A percentile compares a stretch with the other conserved stretches of the same genome.
phyloP scores from a whole-genome alignment of 2,797 vertebrate species.

The Arctocebus calabarensis region DNA sequence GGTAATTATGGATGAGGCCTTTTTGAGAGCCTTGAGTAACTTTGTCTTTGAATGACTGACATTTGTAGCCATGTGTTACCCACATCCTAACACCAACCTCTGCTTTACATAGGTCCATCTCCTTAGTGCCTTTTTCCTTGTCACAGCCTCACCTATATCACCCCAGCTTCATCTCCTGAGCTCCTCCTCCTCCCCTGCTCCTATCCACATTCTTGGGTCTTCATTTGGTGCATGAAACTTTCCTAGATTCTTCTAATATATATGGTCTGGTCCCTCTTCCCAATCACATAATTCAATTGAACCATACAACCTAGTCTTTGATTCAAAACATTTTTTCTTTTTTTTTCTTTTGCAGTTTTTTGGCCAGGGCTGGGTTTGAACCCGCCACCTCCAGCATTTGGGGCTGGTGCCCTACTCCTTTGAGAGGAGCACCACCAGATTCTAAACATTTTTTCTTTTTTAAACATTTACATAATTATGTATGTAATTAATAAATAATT shows the following conservation, averaged over 20 bases:
- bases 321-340: constrained; percentile 36
- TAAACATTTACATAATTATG: not conserved
- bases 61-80: not conserved
- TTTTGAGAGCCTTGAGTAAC: not conserved
- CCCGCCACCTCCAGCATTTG: no score
- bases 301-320: not conserved
- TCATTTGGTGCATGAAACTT: not conserved
- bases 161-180: not conserved
- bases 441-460: constrained; percentile 5
- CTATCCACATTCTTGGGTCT: not conserved
- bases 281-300: not conserved
- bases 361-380: no score
- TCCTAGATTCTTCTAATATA: not conserved
- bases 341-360: not conserved
- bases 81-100: not conserved
- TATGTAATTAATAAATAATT: not conserved
- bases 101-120: not conserved
- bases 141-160: not conserved
- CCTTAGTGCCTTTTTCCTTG: not conserved
- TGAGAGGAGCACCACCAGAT: no score
- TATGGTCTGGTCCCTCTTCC: not conserved
- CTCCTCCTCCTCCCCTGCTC: rapidly evolving
- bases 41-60: not conserved
- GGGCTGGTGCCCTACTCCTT: no score
- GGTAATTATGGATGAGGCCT: not conserved